Percentiles rank a stretch among this genome's conserved stretches.
phyloP scores from a whole-genome alignment of 2,888 invertebrate species.

The Amblyjoppa fuscipennis region DNA sequence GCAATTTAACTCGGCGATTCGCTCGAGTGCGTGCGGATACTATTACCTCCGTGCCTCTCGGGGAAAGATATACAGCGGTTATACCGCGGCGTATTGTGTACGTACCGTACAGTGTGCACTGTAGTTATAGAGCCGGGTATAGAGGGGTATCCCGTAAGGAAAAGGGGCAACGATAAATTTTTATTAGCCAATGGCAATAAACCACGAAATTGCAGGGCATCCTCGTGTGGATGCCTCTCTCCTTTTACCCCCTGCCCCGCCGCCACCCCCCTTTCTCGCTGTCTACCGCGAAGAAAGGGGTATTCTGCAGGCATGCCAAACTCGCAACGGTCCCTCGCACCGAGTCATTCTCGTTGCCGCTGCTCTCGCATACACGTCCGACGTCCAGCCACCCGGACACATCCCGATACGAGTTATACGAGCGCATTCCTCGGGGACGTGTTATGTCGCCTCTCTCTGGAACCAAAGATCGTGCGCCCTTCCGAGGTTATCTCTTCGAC shows the following conservation, averaged over 20 bases:
- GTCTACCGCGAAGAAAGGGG: conserved; percentile 37
- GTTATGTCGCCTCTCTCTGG: conserved; percentile 20
- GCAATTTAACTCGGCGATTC: conserved; percentile 51
- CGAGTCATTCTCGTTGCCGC: conserved; percentile 40
- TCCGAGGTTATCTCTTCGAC: not conserved
- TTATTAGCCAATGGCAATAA: conserved; percentile 70
- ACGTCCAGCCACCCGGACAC: conserved; percentile 17
- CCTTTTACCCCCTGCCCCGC: not conserved
- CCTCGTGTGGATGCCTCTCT: conserved; percentile 43
- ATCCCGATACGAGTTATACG: conserved; percentile 46
- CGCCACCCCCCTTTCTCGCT: not conserved
- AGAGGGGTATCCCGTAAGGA: conserved; percentile 55
- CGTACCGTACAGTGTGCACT: conserved; percentile 36
- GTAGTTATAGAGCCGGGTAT: conserved; percentile 37
- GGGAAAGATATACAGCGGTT: not conserved
- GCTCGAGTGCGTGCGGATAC: conserved; percentile 42
- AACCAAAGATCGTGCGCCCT: not conserved
- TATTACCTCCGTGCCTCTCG: conserved; percentile 6
- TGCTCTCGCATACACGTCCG: conserved; percentile 22
- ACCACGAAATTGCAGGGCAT: conserved; percentile 68
- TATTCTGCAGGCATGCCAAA: conserved; percentile 39
- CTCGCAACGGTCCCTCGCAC: conserved; percentile 34
- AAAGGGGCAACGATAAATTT: conserved; percentile 68
- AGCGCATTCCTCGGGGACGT: conserved; percentile 40
- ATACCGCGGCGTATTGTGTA: conserved; percentile 11